Evolutionary conservation across 2,113 vertebrate genomes (phyloP), one percentile per base, ranked within the genome.

Genomic region (Accipiter cooperii): DNA sequence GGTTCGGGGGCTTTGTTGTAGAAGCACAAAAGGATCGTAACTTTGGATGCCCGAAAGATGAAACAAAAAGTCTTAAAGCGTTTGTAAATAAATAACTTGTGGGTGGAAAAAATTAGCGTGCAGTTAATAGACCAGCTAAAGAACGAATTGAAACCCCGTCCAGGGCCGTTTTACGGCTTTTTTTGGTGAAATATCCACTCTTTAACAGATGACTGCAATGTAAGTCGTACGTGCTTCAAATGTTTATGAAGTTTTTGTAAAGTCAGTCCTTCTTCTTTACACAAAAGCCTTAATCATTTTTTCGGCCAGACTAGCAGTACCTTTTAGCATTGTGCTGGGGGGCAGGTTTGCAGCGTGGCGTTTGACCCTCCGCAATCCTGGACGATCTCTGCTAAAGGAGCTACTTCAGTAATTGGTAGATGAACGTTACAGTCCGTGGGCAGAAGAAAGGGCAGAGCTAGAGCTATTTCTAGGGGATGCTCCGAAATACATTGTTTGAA

Each of bases 401-500:
- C 87, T 89, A 46, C 78, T 82, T 91, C 84, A 36, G 64, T 93
- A 96, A 96, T 76, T 96, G 96, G 94, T 85, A 96, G 93, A 75
- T 54, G 96, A 91, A 96, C 57, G 93, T 90, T 96, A 69, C 84
- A 65, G 94, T 82, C 91, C 71, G 17, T 78, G 94, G 92, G 92
- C 88, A 93, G 96, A 95, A 97, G 91, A 95, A 96, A 93, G 91
- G 86, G 91, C 85, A 96, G 79, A 97, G 88, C 83, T 78, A 65
- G 84, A 96, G 92, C 92, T 90, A 28, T 98, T 96, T 98, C 85
- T 93, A 74, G 89, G 89, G 93, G 90, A 97, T 90, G 89, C 81
- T 96, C 94, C 89, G 96, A 94, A 96, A 93, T 70, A 64, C 9
- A 26, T 74, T 93, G 86, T 97, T 96, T 97, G 97, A 97, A 98